phyloP scores from a whole-genome alignment of 2,888 invertebrate genomes.

The Eucriotettix oculatus region DNA sequence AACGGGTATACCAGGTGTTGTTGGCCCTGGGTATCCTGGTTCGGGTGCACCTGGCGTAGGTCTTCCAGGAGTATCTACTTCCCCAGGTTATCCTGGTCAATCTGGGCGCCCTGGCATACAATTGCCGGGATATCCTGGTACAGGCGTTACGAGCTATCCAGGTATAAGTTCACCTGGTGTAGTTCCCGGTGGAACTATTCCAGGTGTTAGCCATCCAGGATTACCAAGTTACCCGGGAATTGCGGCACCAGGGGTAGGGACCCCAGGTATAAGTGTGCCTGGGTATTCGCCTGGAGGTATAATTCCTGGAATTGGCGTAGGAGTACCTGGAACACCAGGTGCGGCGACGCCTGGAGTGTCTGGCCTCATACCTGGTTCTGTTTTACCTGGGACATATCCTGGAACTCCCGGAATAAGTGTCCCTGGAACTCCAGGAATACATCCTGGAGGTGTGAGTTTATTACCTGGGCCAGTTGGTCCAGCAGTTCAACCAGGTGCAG shows the following conservation, averaged over 20 bases:
- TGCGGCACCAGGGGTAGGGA: conserved; percentile 4
- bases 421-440: too few species aligned
- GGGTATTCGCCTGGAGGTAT: not conserved
- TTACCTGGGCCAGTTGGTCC: too few species aligned
- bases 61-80: not conserved
- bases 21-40: conserved; percentile 1
- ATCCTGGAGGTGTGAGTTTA: too few species aligned
- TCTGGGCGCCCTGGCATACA: conserved; percentile 4
- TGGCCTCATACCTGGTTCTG: conserved; percentile 3
- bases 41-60: not conserved
- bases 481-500: too few species aligned
- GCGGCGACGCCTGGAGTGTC: conserved; percentile 2
- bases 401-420: conserved; percentile 2
- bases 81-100: conserved; percentile 1
- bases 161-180: too few species aligned
- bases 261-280: conserved; percentile 7
- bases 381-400: conserved; percentile 10
- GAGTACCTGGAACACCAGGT: not conserved
- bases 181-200: too few species aligned
- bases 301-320: not conserved
- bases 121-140: not conserved
- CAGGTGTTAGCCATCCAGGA: too few species aligned
- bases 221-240: conserved; percentile 5
- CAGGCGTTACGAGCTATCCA: not conserved
- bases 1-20: conserved; percentile 3